Conservation (phyloP, 2,888 invertebrate species). For the Azorinus chamasolen region DNA sequence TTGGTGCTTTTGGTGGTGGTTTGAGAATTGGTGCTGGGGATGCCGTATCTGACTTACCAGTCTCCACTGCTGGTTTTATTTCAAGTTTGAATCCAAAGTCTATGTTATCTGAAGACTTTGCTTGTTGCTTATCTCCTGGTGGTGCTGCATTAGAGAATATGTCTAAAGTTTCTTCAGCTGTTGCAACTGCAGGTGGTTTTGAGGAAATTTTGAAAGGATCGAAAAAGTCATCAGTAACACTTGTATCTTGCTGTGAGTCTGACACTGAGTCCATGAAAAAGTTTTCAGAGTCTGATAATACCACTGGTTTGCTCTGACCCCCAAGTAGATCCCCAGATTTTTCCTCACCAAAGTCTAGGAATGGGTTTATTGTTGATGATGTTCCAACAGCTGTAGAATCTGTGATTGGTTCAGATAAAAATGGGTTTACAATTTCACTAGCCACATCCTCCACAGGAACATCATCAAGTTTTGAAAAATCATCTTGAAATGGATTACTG, state of each 20-base stretch:
- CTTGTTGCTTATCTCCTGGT: conserved; percentile 57
- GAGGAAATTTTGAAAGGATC: conserved; percentile 71
- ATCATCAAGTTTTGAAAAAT: conserved; percentile 73
- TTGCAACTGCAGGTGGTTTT: conserved; percentile 12
- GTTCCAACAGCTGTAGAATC: conserved; percentile 6
- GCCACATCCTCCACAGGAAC: conserved; percentile 49
- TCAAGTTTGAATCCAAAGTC: conserved; percentile 71
- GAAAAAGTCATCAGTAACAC: conserved; percentile 61
- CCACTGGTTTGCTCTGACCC: conserved; percentile 13
- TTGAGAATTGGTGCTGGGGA: conserved; percentile 72
- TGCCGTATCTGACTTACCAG: conserved; percentile 27
- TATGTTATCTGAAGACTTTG: conserved; percentile 64
- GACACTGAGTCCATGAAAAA: conserved; percentile 57
- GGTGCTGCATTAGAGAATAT: conserved; percentile 57
- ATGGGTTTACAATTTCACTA: conserved; percentile 54
- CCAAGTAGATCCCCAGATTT: not conserved
- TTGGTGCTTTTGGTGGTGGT: conserved; percentile 79
- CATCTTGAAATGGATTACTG: conserved; percentile 80
- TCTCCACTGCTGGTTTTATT: conserved; percentile 67
- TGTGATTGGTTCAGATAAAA: conserved; percentile 36
- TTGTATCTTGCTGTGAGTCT: conserved; percentile 24
- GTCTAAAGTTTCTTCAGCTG: conserved; percentile 34
- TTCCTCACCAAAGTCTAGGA: conserved; percentile 48
- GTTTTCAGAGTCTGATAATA: conserved; percentile 56
- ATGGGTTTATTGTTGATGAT: conserved; percentile 61